Conservation (phyloP, 2,797 vertebrate species). For the Salmo trutta region DNA sequence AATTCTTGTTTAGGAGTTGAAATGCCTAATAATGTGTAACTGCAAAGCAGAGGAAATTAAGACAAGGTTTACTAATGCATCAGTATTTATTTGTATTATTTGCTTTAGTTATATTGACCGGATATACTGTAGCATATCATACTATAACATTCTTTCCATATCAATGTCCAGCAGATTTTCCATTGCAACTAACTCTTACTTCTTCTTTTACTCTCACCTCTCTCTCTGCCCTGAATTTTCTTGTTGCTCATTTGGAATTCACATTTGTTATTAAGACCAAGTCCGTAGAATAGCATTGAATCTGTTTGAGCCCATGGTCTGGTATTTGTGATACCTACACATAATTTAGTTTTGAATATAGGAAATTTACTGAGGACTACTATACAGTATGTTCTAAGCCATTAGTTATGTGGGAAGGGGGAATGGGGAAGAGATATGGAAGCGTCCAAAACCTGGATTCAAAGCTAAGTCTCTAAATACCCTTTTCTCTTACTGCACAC, state of each 20-base stretch:
- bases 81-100: neutral
- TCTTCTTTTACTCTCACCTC: neutral
- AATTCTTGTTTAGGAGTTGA: neutral
- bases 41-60: neutral
- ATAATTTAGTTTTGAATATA: neutral
- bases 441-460: neutral
- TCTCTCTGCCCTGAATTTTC: neutral
- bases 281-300: neutral
- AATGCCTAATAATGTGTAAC: neutral
- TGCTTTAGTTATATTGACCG: neutral
- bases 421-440: neutral
- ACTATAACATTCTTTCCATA: neutral
- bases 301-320: neutral
- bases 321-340: neutral
- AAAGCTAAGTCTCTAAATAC: slow-evolving; percentile 1
- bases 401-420: neutral
- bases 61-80: neutral
- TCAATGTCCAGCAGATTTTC: neutral
- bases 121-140: neutral
- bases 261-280: neutral
- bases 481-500: neutral
- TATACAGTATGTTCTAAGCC: neutral
- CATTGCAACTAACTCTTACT: too few species aligned
- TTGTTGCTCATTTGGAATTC: too few species aligned
- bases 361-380: neutral